These are phyloP conservation scores for Poeciliopsis turneri DNA, from an alignment of 2,797 vertebrate genomes.

Conservation along the genomic window DNA sequence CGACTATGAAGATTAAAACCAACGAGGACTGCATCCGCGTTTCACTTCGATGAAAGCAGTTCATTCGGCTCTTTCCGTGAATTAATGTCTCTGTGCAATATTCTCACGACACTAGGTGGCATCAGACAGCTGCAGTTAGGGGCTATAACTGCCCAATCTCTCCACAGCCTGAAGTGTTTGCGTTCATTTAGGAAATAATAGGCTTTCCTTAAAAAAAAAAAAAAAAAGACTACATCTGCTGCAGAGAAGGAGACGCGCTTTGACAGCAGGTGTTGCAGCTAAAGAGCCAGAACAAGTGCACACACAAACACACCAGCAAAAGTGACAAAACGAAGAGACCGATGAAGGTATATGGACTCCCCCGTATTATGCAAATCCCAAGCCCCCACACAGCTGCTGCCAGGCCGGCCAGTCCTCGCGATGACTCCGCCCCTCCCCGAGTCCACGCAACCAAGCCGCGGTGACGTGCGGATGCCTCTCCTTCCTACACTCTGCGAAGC, in stretches of 20 bases:
- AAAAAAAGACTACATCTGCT: not conserved
- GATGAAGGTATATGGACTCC: not conserved
- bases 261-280: not conserved
- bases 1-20: not conserved
- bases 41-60: not conserved
- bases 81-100: conserved; percentile 30
- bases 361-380: conserved; percentile 20
- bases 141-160: not conserved
- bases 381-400: conserved; percentile 42
- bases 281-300: not conserved
- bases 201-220: not conserved
- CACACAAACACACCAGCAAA: not conserved
- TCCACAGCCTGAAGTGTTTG: not conserved
- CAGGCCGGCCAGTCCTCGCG: conserved; percentile 81
- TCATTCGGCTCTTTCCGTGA: not conserved
- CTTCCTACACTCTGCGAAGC: conserved; percentile 74
- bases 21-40: not conserved
- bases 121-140: conserved; percentile 58
- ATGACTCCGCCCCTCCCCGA: conserved; percentile 79
- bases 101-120: conserved; percentile 72
- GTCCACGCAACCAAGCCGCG: conserved; percentile 84
- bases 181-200: not conserved
- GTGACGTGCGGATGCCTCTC: conserved; percentile 87
- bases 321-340: not conserved
- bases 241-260: not conserved